Evolutionary conservation across 2,888 invertebrate species (phyloP).

Genomic region (Cataglyphis albicans): DNA sequence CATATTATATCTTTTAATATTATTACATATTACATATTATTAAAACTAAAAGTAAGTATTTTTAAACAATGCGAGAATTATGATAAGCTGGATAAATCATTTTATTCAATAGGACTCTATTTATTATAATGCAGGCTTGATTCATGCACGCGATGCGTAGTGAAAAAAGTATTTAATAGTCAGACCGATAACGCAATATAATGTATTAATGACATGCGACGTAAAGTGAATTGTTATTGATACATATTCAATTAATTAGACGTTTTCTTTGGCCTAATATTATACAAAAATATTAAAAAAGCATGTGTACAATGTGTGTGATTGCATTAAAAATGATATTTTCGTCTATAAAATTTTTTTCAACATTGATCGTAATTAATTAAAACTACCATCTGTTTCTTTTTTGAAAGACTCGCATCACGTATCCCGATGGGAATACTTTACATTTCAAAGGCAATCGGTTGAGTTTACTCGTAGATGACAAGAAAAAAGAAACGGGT

Average conservation of each 20-base stretch:
- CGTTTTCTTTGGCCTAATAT: neutral
- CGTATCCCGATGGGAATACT: neutral
- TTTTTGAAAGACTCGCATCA: neutral
- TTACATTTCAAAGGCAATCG: slow-evolving; percentile 7
- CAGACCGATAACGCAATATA: neutral
- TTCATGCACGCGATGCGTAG: neutral
- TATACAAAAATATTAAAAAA: slow-evolving; percentile 9
- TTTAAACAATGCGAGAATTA: neutral
- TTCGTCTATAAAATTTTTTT: neutral
- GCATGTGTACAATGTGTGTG: neutral
- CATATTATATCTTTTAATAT: neutral
- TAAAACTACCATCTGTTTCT: neutral
- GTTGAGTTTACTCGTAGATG: slow-evolving; percentile 16
- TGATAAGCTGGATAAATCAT: neutral
- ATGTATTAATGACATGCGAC: slow-evolving; percentile 11
- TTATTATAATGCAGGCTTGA: slow-evolving; percentile 1
- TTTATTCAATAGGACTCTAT: neutral
- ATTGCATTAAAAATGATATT: neutral
- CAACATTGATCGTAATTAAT: slow-evolving; percentile 36
- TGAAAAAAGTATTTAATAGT: neutral
- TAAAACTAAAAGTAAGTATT: slow-evolving; percentile 5
- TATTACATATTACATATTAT: neutral
- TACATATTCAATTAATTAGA: slow-evolving; percentile 28
- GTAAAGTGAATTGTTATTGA: slow-evolving; percentile 19
- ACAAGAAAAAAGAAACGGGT: slow-evolving; percentile 13